Evolutionary conservation across 92 coral and sea anemone genomes (phyloP), one percentile per base, ranked within the genome.

Genomic region (Micromussa lordhowensis): DNA sequence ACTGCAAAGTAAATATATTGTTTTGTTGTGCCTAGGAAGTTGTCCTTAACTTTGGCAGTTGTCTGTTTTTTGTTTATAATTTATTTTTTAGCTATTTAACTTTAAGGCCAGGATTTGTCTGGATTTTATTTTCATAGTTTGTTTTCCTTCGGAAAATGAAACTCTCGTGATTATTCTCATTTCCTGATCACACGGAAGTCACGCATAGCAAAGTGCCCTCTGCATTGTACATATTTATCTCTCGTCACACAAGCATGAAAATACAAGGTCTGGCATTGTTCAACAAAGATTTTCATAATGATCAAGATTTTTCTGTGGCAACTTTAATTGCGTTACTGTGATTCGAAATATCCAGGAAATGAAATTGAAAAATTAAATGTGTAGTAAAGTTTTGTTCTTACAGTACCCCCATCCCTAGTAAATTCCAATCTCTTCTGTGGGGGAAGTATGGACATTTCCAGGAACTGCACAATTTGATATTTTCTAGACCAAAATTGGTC

Each of bases 121-220:
- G 78, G 24, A 72, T 71, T 71, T 10, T 31, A 15, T 70, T n/a
- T 51, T 24, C 59, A 17, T 17, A 4, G 30, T 26, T 58, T 75
- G 24, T 44, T 86, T 81, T 81, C 48, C 30, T 91, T 87, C 19
- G 31, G 89, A 64, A 86, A 86, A 48, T 16, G 68, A 84, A 84
- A 72, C 51, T 73, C 71, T 53, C 54, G 66, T 69, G 86, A 69
- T 26, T 38, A 74, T 32, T 68, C 31, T 82, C 28, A 38, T 69
- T 88, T 70, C 35, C 59, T 28, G 54, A 16, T 24, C 29, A 10
- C 26, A 36, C 34, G 40, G 19, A 63, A 81, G 75, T 24, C 74
- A 81, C 74, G 61, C 57, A 1, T 11, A 44, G 51, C 13, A 44
- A 44, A 34, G 49, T n/a, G 28, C 13, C 21, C 21, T 73, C 17